A percentile compares a stretch with the other conserved stretches of the same genome.
These are phyloP conservation scores for Megastigmus dorsalis DNA, from an alignment of 2,888 invertebrate species.

Conservation along the genomic window DNA sequence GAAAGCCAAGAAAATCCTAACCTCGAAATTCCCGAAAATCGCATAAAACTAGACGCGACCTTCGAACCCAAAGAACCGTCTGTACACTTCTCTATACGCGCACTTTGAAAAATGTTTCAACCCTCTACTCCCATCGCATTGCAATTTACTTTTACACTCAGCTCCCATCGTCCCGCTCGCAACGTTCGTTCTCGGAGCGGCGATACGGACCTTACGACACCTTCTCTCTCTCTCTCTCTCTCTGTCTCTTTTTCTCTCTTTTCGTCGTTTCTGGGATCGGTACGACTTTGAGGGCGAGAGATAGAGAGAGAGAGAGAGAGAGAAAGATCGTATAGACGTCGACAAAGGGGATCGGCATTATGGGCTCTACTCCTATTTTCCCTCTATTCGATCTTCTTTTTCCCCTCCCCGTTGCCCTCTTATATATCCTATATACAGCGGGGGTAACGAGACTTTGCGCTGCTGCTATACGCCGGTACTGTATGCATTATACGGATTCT, in stretches of 20 bases:
- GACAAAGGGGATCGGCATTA: conserved; percentile 39
- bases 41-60: no score
- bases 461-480: not conserved
- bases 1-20: no score
- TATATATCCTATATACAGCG: no score
- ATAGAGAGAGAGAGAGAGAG: not conserved
- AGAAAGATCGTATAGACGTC: conserved; percentile 25
- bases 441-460: conserved; percentile 19
- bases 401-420: no score
- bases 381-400: conserved; percentile 17
- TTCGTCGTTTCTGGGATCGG: conserved; percentile 10
- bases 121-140: not conserved
- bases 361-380: conserved; percentile 9
- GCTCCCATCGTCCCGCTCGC: not conserved
- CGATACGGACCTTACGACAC: not conserved
- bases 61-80: no score
- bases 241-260: not conserved
- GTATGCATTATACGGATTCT: not conserved
- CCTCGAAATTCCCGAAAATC: no score
- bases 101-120: not conserved
- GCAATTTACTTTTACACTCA: conserved; percentile 39
- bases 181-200: not conserved
- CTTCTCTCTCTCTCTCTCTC: not conserved
- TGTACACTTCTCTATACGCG: no score
- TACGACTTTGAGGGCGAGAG: conserved; percentile 3